Evolutionary conservation across 2,888 invertebrate species (phyloP).

Genomic region (Amiota communis): DNA sequence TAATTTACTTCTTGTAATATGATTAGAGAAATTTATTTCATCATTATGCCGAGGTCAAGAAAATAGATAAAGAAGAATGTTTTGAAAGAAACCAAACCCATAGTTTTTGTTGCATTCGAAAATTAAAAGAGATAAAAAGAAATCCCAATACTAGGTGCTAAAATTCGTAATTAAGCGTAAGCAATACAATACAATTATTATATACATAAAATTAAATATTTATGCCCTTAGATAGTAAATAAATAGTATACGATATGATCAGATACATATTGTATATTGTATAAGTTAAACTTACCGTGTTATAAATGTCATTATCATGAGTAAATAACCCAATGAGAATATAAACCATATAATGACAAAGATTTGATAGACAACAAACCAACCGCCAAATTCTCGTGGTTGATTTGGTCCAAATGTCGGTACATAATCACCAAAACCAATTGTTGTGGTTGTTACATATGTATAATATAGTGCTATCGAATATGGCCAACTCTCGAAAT

Average conservation of each 20-base stretch:
- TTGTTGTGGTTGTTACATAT: constrained; percentile 89
- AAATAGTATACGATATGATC: background rate
- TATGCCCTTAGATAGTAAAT: background rate
- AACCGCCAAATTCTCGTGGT: constrained; percentile 75
- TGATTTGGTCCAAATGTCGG: constrained; percentile 76
- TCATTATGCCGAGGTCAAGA: too few relatives aligned
- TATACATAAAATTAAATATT: background rate
- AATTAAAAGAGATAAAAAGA: background rate
- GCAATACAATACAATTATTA: constrained; percentile 29
- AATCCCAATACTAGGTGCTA: too few relatives aligned
- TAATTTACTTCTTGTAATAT: too few relatives aligned
- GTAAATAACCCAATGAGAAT: constrained; percentile 90
- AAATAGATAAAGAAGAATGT: too few relatives aligned
- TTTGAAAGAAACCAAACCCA: too few relatives aligned
- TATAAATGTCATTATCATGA: constrained; percentile 91
- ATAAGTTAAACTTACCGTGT: constrained; percentile 74
- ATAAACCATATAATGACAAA: constrained; percentile 91
- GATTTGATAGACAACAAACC: constrained; percentile 83
- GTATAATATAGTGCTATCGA: constrained; percentile 89
- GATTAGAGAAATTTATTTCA: too few relatives aligned
- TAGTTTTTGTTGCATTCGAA: too few relatives aligned
- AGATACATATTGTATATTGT: background rate
- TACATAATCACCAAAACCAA: constrained; percentile 94
- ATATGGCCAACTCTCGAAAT: constrained; percentile 90
- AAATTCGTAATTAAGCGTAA: constrained; percentile 31